Percentiles rank a stretch among this genome's conserved stretches.
phyloP scores from a whole-genome alignment of 64 coral and sea anemone genomes.

The Stylophora pistillata region DNA sequence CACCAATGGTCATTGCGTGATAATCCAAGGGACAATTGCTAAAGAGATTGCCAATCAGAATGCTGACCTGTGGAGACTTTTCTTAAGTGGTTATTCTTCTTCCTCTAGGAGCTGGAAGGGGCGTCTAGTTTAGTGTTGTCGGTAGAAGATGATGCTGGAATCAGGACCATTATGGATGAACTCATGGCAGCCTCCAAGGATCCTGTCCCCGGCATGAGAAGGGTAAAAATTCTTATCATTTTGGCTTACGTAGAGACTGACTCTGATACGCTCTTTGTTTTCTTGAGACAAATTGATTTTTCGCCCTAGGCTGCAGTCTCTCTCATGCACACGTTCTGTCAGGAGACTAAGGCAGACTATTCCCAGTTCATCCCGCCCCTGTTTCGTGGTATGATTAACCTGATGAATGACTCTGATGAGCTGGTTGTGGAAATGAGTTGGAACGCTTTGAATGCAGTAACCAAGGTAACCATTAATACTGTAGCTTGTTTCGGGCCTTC shows the following conservation, averaged over 20 bases:
- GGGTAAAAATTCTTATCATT: slow-evolving; percentile 37
- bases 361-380: slow-evolving; percentile 59
- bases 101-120: slow-evolving; percentile 77
- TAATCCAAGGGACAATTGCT: too few species aligned
- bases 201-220: slow-evolving; percentile 66
- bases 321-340: slow-evolving; percentile 71
- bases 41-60: too few species aligned
- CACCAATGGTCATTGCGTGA: too few species aligned
- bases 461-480: slow-evolving; percentile 58
- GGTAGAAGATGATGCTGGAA: slow-evolving; percentile 74
- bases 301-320: slow-evolving; percentile 49
- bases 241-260: not conserved
- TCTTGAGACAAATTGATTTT: not conserved
- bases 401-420: slow-evolving; percentile 83
- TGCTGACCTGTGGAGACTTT: too few species aligned
- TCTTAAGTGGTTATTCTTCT: not conserved
- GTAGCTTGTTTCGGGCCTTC: too few species aligned
- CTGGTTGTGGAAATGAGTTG: slow-evolving; percentile 77
- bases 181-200: slow-evolving; percentile 75
- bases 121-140: slow-evolving; percentile 79
- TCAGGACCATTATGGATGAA: slow-evolving; percentile 84
- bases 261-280: not conserved
- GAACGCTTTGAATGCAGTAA: slow-evolving; percentile 77
- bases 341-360: slow-evolving; percentile 75
- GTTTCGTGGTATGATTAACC: slow-evolving; percentile 72